Evolutionary conservation across 2,113 vertebrate species (phyloP), one percentile per base, ranked within the genome.

Genomic region (Pithys albifrons): DNA sequence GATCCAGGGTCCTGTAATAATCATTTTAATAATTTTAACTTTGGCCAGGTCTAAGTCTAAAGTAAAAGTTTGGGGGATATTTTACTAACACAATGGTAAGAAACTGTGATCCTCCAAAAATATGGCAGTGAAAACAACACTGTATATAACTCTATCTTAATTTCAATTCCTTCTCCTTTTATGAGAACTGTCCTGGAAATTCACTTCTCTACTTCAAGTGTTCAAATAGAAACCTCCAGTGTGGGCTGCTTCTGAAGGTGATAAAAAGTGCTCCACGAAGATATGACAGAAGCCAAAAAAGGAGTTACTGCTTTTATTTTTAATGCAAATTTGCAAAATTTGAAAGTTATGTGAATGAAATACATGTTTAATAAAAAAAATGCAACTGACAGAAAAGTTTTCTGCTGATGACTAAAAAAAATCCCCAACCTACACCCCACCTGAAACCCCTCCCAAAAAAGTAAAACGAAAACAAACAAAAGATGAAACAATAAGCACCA

Each of bases 121-220:
- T 12, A 22, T 27, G 17, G 22, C 39, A 27, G 2, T 0, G 0
- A 49, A 61, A 78, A 67, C 1, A 2, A 20, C 7, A 24, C 13
- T 59, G 3, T 45, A 31, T 91, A 61, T 66, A 45, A 75, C n/a
- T 57, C 22, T n/a, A 45, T 71, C 25, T 59, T 39, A 65, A n/a
- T 48, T 80, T 79, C 61, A 90, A 87, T 79, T 93, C 10, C 14
- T 82, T 72, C 11, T 65, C 24, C 51, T n/a, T 57, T 29, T 14
- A 52, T 19, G 9, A 71, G 70, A 86, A 59, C 8, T 62, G 51
- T 57, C 14, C 22, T 57, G 58, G 72, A 93, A 89, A 70, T 61
- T 82, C 51, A 18, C 20, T 66, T 72, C 46, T 80, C 6, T 66
- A 23, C 52, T 37, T 70, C n/a, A 62, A 29, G 19, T 59, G 15